Evolutionary conservation across 1,140 invertebrate genomes (phyloP), one percentile per base, ranked within the genome.

Genomic region (Drosophila sproati): DNA sequence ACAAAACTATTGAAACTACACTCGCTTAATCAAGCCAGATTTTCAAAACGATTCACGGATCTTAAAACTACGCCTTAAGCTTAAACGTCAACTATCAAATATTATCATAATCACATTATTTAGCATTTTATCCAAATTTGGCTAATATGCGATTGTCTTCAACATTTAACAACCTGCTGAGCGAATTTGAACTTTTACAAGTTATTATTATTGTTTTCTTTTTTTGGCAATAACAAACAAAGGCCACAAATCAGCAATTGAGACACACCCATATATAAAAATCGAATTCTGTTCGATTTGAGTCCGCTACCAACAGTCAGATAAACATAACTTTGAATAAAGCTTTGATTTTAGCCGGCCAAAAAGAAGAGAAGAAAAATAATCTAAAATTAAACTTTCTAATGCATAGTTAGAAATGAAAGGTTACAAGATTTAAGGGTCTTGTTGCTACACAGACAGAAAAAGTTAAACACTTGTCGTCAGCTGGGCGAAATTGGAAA

Each of bases 371-470:
- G 4, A n/a, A 7, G 34, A 12, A 60, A 34, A 34, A 39, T n/a
- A 48, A 20, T 50, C 8, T 32, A 43, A 48, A 72, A 45, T 73
- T 29, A 32, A 73, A 86, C 82, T 88, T 87, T 88, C 83, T 82
- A 87, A 80, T 68, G 60, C 20, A 51, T 56, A 67, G 51, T 56
- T 67, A 63, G 37, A 78, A 83, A 77, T 67, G 82, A 78, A 77
- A 88, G 82, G 83, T 78, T 73, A 71, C 64, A 62, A 82, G 68
- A 86, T 88, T 87, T 82, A 76, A 78, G 76, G 83, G 82, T 61
- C 63, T 82, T 55, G 3, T n/a, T 6, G 37, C 20, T 12, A 31
- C 2, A 10, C 3, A 12, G 31, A 34, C 52, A 63, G 69, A 80
- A 80, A 62, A 67, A 77, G 63, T 63, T 73, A 77, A 78, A 79